Percentiles rank a stretch among this genome's conserved stretches.
phyloP scores from a whole-genome alignment of 1,140 invertebrate species.

The Cyphomyrmex costatus region DNA sequence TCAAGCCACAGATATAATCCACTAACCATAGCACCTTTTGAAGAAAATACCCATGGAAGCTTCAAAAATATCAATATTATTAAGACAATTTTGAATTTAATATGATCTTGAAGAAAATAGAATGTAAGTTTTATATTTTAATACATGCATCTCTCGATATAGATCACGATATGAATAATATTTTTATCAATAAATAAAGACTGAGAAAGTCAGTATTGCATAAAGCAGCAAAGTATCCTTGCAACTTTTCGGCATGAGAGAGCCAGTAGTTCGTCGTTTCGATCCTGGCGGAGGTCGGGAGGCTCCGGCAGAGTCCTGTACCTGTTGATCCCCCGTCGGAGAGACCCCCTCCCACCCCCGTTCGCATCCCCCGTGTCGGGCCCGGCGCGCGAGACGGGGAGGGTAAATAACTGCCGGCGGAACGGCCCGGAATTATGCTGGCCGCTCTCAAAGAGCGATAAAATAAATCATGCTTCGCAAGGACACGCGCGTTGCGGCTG shows the following conservation, averaged over 20 bases:
- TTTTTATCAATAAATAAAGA: neutral
- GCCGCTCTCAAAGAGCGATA: slow-evolving; percentile 72
- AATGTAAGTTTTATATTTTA: neutral
- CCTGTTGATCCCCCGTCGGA: slow-evolving; percentile 72
- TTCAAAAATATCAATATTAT: too few relatives aligned
- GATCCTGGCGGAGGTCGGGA: slow-evolving; percentile 26
- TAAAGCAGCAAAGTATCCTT: neutral
- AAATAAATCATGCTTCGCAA: slow-evolving; percentile 77
- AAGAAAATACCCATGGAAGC: too few relatives aligned
- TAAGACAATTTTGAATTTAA: neutral
- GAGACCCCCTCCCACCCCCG: neutral
- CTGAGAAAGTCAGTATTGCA: neutral
- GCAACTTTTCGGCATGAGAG: slow-evolving; percentile 18
- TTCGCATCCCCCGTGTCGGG: slow-evolving; percentile 50
- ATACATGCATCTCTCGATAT: neutral
- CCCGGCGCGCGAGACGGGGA: slow-evolving; percentile 1
- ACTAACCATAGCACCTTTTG: too few relatives aligned
- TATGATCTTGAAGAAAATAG: neutral
- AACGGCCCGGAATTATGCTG: slow-evolving; percentile 70
- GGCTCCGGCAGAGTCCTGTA: slow-evolving; percentile 61
- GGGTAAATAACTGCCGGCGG: slow-evolving; percentile 71
- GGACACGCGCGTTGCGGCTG: slow-evolving; percentile 69
- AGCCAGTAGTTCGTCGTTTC: slow-evolving; percentile 5
- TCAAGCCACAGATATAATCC: too few relatives aligned
- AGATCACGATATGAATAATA: neutral